Conservation (phyloP, 2,113 vertebrate species). For the Malurus melanocephalus region DNA sequence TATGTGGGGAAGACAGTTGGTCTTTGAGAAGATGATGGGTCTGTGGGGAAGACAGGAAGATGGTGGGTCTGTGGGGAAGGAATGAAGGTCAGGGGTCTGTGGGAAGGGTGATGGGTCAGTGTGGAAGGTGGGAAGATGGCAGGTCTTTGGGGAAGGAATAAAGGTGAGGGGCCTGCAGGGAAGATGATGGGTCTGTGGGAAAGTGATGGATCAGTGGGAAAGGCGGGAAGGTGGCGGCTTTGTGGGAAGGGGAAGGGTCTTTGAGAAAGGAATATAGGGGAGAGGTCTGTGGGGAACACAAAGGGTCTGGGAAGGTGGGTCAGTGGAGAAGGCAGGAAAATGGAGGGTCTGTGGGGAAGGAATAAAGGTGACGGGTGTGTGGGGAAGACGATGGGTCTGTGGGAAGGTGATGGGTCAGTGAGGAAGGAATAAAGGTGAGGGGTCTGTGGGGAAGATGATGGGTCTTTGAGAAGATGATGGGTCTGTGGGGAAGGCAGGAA, state of each 20-base stretch:
- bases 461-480: background rate
- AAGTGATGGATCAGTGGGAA: too few relatives aligned
- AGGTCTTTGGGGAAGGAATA: too few relatives aligned
- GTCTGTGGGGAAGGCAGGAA: background rate
- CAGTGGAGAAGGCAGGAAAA: background rate
- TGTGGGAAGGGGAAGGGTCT: background rate
- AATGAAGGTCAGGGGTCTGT: too few relatives aligned
- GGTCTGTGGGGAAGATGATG: too few relatives aligned
- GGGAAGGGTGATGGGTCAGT: background rate
- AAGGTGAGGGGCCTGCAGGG: too few relatives aligned
- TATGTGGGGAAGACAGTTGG: background rate
- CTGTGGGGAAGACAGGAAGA: too few relatives aligned
- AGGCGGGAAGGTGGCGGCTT: accelerated
- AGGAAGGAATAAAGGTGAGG: too few relatives aligned
- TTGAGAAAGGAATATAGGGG: background rate
- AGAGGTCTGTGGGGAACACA: background rate
- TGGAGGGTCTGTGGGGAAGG: background rate
- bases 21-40: accelerated
- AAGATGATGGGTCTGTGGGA: too few relatives aligned
- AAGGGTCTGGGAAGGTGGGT: background rate
- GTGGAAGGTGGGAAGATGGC: background rate
- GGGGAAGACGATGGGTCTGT: background rate
- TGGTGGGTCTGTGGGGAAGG: background rate
- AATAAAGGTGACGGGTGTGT: background rate
- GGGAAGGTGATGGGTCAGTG: background rate